These are phyloP conservation scores for Carterocephalus palaemon DNA, from an alignment of 2,888 invertebrate species.

Conservation along the genomic window DNA sequence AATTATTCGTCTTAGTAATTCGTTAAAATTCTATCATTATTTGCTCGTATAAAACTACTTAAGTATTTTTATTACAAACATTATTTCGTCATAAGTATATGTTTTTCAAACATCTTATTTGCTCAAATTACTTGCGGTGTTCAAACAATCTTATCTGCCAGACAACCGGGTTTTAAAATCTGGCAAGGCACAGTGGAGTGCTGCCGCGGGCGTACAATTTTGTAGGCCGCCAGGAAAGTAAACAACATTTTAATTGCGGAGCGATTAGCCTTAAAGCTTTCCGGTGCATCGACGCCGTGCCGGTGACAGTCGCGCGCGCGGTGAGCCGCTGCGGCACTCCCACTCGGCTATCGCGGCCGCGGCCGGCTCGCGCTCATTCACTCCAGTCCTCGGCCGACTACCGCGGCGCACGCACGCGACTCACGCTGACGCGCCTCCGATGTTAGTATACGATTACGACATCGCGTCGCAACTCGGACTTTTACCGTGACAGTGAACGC, in stretches of 20 bases:
- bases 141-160: constrained; percentile 24
- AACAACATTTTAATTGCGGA: constrained; percentile 70
- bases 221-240: constrained; percentile 57
- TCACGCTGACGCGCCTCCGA: constrained; percentile 59
- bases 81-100: neutral
- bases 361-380: constrained; percentile 69
- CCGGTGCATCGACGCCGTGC: constrained; percentile 62
- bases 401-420: constrained; percentile 67
- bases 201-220: constrained; percentile 29
- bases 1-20: no score
- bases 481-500: constrained; percentile 74
- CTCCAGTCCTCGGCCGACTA: constrained; percentile 71
- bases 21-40: no score
- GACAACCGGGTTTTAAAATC: constrained; percentile 18
- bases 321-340: constrained; percentile 61
- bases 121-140: constrained; percentile 2
- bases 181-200: constrained; percentile 16
- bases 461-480: constrained; percentile 63
- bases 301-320: constrained; percentile 63
- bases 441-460: constrained; percentile 77
- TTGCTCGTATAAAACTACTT: no score
- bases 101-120: neutral
- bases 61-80: neutral
- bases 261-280: constrained; percentile 73
- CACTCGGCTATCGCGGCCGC: constrained; percentile 61